phyloP scores from a whole-genome alignment of 2,797 vertebrate species.

The Lates japonicus region DNA sequence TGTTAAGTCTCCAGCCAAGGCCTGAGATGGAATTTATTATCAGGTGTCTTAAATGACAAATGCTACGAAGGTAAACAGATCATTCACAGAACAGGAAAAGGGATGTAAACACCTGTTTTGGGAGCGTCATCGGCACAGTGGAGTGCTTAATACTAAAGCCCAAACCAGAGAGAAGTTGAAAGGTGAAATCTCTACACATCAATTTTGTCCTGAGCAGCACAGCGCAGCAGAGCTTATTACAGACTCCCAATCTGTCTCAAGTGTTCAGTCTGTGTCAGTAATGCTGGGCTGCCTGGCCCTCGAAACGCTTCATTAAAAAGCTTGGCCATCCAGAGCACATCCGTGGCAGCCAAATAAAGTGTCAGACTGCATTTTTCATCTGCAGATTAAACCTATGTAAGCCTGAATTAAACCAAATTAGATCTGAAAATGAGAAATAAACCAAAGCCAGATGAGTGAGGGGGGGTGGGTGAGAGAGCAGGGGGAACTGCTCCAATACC shows the following conservation, averaged over 20 bases:
- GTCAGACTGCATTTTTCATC: conserved; percentile 86
- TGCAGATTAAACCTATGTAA: conserved; percentile 83
- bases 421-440: conserved; percentile 85
- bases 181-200: conserved; percentile 79
- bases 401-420: conserved; percentile 85
- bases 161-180: conserved; percentile 68
- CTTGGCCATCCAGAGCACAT: conserved; percentile 77
- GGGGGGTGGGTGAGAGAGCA: conserved; percentile 28
- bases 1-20: conserved; percentile 44
- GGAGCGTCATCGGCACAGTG: conserved; percentile 53
- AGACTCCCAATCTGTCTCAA: conserved; percentile 82
- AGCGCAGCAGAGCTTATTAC: conserved; percentile 81
- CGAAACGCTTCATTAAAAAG: conserved; percentile 84
- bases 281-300: conserved; percentile 69
- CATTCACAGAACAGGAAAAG: conserved; percentile 59
- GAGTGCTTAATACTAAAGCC: conserved; percentile 61
- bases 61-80: conserved; percentile 74
- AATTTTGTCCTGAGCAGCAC: conserved; percentile 68
- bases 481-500: conserved; percentile 50
- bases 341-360: conserved; percentile 84
- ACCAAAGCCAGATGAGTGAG: conserved; percentile 71
- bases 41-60: conserved; percentile 75
- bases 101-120: conserved; percentile 78
- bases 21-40: conserved; percentile 73
- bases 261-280: conserved; percentile 79